Base-by-base conservation (phyloP, 2,888 invertebrate genomes). In the Andrena hattorfiana region DNA sequence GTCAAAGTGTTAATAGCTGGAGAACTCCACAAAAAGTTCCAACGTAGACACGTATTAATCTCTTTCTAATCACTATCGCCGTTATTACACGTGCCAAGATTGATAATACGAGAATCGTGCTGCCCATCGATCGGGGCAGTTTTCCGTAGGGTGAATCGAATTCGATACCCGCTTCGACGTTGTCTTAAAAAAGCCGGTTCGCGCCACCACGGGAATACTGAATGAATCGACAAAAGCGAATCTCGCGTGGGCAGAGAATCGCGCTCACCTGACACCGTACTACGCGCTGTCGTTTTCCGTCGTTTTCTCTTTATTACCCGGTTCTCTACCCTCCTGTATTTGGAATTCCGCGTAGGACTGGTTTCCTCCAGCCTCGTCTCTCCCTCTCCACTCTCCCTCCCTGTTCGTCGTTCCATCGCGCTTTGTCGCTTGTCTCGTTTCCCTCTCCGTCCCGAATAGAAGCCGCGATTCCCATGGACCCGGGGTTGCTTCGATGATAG, bases 191-290 rank as follows among this genome's bases (percentile, higher is more conserved):
- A 71, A 48, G 7, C 48, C 66, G 54, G 68, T 48, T 35, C 73
- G 26, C 69, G 49, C 68, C 54, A 42, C 62, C 28, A 54, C 72
- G 60, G 62, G 76, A 81, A 75, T 75, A 75, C 63, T 85, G 87
- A 89, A 89, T 86, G 89, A 89, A 87, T 87, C 89, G 88, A 90
- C 90, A 90, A 88, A 69, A 90, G 82, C 77, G 72, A 69, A 56
- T 66, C 66, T 72, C 49, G 89, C 86, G 90, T 90, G 83, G 90
- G 88, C 77, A 42, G 71, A 85, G 51, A 73, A 85, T 85, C 86
- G 82, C 72, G 84, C 76, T 86, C 84, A 82, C 84, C 28, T 88
- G 84, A 86, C 88, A 85, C 87, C 84, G 79, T 83, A 84, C 84
- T 85, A 88, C 87, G 69, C 71, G 78, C 68, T 63, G 73, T 84